These are phyloP conservation scores for Nyleta sp. DNA, from an alignment of 2,888 invertebrate species.

Conservation along the genomic window DNA sequence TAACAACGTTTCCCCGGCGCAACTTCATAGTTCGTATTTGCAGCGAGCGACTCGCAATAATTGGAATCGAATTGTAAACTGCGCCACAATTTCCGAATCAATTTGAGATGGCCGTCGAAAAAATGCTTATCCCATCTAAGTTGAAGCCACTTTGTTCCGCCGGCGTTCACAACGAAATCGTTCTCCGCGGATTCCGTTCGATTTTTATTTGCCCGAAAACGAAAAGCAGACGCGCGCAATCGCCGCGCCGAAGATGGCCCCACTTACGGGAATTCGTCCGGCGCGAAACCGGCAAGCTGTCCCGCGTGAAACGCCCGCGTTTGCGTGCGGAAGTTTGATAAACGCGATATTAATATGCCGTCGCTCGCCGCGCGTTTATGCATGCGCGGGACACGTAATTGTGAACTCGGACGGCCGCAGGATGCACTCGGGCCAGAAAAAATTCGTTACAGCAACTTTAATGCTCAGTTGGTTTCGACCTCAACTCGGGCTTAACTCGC, in stretches of 20 bases:
- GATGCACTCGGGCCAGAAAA: constrained; percentile 6
- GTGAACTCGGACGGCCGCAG: constrained; percentile 17
- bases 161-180: constrained; percentile 31
- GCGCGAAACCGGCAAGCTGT: too few species aligned
- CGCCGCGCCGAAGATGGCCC: too few species aligned
- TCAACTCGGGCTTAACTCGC: constrained; percentile 1
- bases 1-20: too few species aligned
- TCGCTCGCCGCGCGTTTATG: constrained; percentile 1
- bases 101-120: constrained; percentile 30
- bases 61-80: constrained; percentile 18
- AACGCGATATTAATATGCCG: constrained; percentile 49
- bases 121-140: constrained; percentile 35
- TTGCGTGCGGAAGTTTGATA: constrained; percentile 50
- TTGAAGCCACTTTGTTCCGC: constrained; percentile 44
- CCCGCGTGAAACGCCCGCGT: too few species aligned
- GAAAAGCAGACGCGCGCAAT: too few species aligned
- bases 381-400: constrained; percentile 10
- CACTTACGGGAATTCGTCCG: too few species aligned
- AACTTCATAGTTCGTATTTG: too few species aligned
- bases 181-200: constrained; percentile 29
- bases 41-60: constrained; percentile 5
- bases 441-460: constrained; percentile 6
- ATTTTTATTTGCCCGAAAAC: constrained; percentile 5
- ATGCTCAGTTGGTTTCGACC: constrained; percentile 19
- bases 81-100: constrained; percentile 10